phyloP scores from a whole-genome alignment of 2,888 invertebrate genomes.

The Tenthredo distinguenda region DNA sequence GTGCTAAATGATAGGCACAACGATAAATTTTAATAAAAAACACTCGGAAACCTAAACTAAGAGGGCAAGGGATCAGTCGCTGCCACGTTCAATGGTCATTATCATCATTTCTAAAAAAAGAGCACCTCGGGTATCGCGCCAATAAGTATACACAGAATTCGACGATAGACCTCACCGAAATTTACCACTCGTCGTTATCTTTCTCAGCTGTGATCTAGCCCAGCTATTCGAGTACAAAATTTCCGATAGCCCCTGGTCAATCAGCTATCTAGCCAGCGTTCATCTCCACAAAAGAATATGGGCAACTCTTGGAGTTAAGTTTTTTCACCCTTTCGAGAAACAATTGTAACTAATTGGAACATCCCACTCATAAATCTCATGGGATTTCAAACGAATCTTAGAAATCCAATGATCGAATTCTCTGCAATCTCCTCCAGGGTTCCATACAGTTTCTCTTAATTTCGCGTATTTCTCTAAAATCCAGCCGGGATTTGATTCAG shows the following conservation, averaged over 20 bases:
- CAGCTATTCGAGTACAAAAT: background rate
- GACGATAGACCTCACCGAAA: background rate
- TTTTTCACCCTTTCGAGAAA: too few species aligned
- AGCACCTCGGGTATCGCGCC: slow-evolving; percentile 10
- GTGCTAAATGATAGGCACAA: too few species aligned
- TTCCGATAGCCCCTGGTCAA: background rate
- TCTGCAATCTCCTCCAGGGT: background rate
- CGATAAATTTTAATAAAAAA: background rate
- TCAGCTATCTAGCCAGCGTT: background rate
- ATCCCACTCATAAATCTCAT: background rate
- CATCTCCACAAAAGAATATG: background rate
- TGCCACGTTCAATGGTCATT: background rate
- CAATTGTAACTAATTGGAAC: background rate
- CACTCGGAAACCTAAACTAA: background rate
- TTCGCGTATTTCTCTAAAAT: background rate
- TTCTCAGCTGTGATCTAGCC: slow-evolving; percentile 2
- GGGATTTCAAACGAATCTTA: background rate
- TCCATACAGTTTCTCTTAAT: background rate
- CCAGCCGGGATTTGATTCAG: background rate
- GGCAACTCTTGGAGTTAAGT: background rate
- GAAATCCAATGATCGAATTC: background rate
- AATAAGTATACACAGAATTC: background rate
- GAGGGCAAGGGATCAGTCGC: background rate
- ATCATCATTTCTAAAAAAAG: slow-evolving; percentile 22
- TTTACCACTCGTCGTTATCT: slow-evolving; percentile 13